Percentiles rank a stretch among this genome's conserved stretches.
Evolutionary conservation across 2,113 vertebrate genomes (phyloP).

Genomic region (Chionomys nivalis): DNA sequence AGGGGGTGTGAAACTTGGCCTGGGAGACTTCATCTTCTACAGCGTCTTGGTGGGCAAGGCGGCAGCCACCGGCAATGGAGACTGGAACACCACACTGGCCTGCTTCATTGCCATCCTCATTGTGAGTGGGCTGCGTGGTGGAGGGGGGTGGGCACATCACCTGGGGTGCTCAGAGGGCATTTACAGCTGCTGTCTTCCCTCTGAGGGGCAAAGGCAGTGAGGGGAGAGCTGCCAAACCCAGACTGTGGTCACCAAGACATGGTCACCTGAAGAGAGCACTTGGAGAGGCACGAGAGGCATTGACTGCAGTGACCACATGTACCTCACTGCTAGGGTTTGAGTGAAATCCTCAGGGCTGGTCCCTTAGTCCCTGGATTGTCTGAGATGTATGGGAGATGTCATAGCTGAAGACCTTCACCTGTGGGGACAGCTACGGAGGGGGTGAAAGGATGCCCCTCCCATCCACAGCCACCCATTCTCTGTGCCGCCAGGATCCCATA

Average conservation of each 20-base stretch:
- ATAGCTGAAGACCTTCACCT: too few species aligned
- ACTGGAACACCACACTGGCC: slow-evolving; percentile 98
- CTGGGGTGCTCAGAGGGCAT: not conserved
- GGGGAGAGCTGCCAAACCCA: fast-evolving
- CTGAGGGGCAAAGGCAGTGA: not conserved
- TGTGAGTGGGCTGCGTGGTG: slow-evolving; percentile 85
- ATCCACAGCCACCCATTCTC: not conserved
- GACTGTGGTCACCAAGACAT: fast-evolving
- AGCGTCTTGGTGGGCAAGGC: slow-evolving; percentile 98
- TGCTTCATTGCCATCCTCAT: slow-evolving; percentile 99
- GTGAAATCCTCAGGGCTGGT: too few species aligned
- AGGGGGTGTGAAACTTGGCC: slow-evolving; percentile 98
- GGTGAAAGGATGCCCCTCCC: too few species aligned
- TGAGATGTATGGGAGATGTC: not conserved
- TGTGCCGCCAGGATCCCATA: not conserved
- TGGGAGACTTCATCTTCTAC: slow-evolving; percentile 99
- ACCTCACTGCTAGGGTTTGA: too few species aligned
- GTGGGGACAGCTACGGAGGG: fast-evolving
- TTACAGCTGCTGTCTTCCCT: not conserved
- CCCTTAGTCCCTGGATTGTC: not conserved
- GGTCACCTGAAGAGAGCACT: not conserved
- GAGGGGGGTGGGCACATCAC: not conserved
- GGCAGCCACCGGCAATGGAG: slow-evolving; percentile 92
- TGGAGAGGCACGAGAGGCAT: not conserved
- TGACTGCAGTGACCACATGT: fast-evolving